Conservation (phyloP, 2,797 vertebrate species). For the Halcyon leucocephala region DNA sequence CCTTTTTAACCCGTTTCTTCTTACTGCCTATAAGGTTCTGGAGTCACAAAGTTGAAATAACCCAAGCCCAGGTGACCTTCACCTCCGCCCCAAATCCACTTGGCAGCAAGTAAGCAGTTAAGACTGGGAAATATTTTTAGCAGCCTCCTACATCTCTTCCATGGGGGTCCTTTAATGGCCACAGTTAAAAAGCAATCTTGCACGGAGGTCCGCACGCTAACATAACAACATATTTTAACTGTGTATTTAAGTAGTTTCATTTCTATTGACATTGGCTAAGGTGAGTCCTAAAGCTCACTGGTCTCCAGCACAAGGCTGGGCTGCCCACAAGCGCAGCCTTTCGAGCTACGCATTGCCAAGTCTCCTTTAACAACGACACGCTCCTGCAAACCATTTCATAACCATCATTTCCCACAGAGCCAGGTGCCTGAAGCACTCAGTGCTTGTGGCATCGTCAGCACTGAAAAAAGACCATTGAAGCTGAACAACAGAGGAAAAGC, state of each 20-base stretch:
- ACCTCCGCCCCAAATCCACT: background rate
- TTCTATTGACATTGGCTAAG: slow-evolving; percentile 56
- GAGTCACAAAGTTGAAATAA: background rate
- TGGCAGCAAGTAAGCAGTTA: slow-evolving; percentile 13
- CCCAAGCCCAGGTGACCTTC: background rate
- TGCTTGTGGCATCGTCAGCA: accelerated
- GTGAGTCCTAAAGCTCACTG: background rate
- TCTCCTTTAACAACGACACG: background rate
- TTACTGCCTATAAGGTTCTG: background rate
- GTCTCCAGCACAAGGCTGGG: background rate
- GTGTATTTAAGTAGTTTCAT: slow-evolving; percentile 45
- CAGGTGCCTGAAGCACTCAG: background rate
- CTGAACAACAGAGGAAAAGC: background rate
- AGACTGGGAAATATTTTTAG: background rate
- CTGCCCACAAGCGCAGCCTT: background rate
- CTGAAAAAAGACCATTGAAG: background rate
- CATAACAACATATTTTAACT: slow-evolving; percentile 59
- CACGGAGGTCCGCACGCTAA: slow-evolving; percentile 65
- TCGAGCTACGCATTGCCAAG: background rate
- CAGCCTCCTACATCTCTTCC: background rate
- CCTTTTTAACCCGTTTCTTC: background rate
- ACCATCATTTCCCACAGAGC: background rate
- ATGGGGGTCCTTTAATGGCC: background rate
- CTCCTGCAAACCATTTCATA: background rate
- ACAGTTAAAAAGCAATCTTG: slow-evolving; percentile 27